Conservation (phyloP, 2,797 vertebrate species). For the Sebastiscus tertius region DNA sequence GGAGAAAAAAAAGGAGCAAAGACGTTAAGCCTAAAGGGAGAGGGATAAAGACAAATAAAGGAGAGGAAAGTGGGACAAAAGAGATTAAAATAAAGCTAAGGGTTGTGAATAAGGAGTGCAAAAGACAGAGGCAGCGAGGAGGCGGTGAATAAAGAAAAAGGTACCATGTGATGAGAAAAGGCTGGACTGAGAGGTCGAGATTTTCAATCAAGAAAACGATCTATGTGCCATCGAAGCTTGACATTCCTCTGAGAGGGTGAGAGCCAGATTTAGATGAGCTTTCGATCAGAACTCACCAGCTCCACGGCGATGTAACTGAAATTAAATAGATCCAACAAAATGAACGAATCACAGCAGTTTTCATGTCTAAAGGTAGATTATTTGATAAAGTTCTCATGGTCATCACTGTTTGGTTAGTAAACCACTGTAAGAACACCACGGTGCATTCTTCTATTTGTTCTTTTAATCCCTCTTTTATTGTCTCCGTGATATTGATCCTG, state of each 20-base stretch:
- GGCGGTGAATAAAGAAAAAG: neutral
- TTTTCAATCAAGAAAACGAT: slow-evolving; percentile 25
- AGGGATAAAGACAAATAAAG: slow-evolving; percentile 4
- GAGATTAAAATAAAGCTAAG: neutral
- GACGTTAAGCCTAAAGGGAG: neutral
- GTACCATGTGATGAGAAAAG: neutral
- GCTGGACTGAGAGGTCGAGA: neutral
- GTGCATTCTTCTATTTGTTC: neutral
- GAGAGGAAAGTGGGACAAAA: slow-evolving; percentile 29
- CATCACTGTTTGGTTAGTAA: neutral
- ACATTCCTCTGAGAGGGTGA: neutral
- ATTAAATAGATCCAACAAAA: neutral
- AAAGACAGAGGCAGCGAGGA: neutral
- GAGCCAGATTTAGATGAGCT: neutral
- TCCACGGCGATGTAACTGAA: neutral
- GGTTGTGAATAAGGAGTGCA: neutral
- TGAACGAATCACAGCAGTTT: neutral
- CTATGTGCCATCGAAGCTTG: neutral
- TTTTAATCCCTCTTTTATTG: neutral
- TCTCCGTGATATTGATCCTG: neutral
- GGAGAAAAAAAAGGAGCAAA: slow-evolving; percentile 28
- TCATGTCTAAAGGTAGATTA: neutral
- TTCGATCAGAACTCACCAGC: neutral
- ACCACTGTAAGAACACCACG: neutral
- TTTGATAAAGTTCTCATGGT: neutral